Base-by-base conservation (phyloP, 1,140 invertebrate species). In the Camponotus pennsylvanicus region DNA sequence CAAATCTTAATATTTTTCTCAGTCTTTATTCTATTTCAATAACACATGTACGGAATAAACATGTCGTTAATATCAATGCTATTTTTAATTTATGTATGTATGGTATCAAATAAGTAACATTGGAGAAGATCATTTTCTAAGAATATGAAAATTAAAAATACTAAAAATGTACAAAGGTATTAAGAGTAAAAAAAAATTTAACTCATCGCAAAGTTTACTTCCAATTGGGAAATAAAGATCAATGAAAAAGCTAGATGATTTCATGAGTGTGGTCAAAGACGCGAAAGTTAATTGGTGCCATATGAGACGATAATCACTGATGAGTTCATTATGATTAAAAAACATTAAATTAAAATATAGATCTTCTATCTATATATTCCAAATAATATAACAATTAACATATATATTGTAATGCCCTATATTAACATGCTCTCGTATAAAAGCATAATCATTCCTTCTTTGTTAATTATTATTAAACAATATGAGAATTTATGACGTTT, bases 251-350 rank as follows among this genome's bases (percentile, higher is more conserved):
- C 70, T 27, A 86, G 45, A 64, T 55, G 45, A 86, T 71, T 82
- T 45, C 21, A 49, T 37, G 42, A 70, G n/a, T 70, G 27, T 18
- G 13, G 27, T 59, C 63, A 11, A 66, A 15, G 1, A 75, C 42
- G 77, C 11, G 69, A 42, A 83, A 71, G 66, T 78, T 75, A 34
- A 79, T 79, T 64, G 88, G 89, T 92, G 93, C 91, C 92, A 93
- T 93, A 89, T 93, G 92, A 93, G 92, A 87, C 88, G 86, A 76
- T 63, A 57, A 80, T 67, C 49, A 59, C 11, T 49, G 13, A 85
- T 27, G 32, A 59, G 34, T 80, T 70, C 18, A 5, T 52, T 52
- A 21, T 13, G 15, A 52, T 64, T 76, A 64, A 77, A 64, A 77
- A 64, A 7, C 13, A 5, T 76, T 11, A 49, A 9, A 78, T 85